Conservation (phyloP, 1,140 invertebrate genomes). For the Pemphigus obesinymphae region DNA sequence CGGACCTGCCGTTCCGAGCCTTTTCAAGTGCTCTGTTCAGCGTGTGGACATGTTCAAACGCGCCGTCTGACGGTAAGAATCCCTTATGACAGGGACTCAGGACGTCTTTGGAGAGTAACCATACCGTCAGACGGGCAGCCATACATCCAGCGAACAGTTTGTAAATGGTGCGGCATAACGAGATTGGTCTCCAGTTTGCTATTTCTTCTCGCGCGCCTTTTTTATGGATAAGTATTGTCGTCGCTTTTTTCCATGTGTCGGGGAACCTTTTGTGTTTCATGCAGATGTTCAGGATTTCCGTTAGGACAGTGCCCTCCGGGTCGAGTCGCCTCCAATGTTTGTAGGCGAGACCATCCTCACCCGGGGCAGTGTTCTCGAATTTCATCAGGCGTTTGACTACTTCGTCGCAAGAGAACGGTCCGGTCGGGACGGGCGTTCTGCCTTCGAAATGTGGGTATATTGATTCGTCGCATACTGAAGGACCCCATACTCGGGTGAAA, state of each 20-base stretch:
- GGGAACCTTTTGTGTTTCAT: slow-evolving; percentile 37
- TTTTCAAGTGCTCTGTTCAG: not conserved
- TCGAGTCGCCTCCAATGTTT: slow-evolving; percentile 27
- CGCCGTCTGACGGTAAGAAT: slow-evolving; percentile 19
- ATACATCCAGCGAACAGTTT: slow-evolving; percentile 47
- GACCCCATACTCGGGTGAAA: not conserved
- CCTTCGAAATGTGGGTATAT: not conserved
- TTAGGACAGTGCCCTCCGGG: slow-evolving; percentile 37
- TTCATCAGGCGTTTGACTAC: too few relatives aligned
- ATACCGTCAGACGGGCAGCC: not conserved
- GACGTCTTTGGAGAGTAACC: not conserved
- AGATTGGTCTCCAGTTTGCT: slow-evolving; percentile 36
- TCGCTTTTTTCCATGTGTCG: slow-evolving; percentile 43
- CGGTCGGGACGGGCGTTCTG: too few relatives aligned
- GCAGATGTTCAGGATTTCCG: slow-evolving; percentile 43
- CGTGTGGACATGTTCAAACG: not conserved
- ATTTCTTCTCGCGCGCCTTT: slow-evolving; percentile 46
- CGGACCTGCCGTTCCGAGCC: not conserved
- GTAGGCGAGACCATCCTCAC: slow-evolving; percentile 44
- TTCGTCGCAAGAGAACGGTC: too few relatives aligned
- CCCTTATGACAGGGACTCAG: slow-evolving; percentile 43
- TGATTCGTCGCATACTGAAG: not conserved
- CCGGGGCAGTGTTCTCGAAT: too few relatives aligned
- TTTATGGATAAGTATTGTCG: slow-evolving; percentile 49
- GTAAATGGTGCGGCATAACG: slow-evolving; percentile 47